Base-by-base conservation (phyloP, 2,113 vertebrate species). In the Casuarius casuarius region DNA sequence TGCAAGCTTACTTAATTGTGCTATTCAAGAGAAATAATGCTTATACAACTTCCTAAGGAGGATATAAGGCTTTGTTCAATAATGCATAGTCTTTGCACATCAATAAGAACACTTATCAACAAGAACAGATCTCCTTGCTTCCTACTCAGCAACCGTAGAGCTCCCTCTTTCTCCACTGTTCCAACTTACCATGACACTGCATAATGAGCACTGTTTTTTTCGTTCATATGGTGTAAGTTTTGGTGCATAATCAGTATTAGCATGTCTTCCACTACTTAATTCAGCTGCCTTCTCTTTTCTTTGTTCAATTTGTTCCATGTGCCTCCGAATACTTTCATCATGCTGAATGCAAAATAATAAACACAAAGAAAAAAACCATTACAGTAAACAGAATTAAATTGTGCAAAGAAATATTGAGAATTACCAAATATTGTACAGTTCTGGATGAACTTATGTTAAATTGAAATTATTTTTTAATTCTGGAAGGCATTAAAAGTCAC, bases 241-340 rank as follows among this genome's bases (percentile, higher is more conserved):
- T n/a, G 99, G 99, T 38, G 99, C 99, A 40, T 99, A 99, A 97
- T 99, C 99, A 2, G 99, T 99, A 81, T 98, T 99, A 48, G 99
- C 99, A 44, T 99, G 99, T 79, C 99, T 98, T 11, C 99, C 99
- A n/a, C 99, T 99, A 91, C 99, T 99, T 86, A 99, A 97, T 86
- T 99, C 99, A 3, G 99, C 99, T 25, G 99, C 99, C 84, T 99
- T 99, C 97, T 99, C 99, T 96, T 99, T 99, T 61, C 99, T 98
- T 90, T 99, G 99, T 91, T 99, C 99, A 9, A 99, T 99, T 97
- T 99, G 99, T 94, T 99, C 99, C 99, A 99, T 99, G 97, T 99
- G 99, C 80, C 99, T 98, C 61, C 99, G 98, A 93, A 99, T 99
- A 97, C 99, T 99, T 95, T 99, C 99, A 78, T 99, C 99, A 9